These are phyloP conservation scores for Cerastoderma edule DNA, from an alignment of 2,888 invertebrate genomes.

Conservation along the genomic window DNA sequence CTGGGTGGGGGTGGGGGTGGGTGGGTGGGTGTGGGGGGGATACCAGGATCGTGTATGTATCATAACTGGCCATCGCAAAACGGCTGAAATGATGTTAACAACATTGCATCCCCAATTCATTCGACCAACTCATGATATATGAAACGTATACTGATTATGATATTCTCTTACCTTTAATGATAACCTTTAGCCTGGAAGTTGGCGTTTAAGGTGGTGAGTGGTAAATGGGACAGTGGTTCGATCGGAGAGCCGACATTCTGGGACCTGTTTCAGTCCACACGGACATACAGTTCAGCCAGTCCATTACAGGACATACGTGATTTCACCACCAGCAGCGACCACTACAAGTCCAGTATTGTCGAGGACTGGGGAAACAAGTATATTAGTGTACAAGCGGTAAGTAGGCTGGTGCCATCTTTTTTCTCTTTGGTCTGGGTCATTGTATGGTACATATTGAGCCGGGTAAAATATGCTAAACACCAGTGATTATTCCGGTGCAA, in stretches of 20 bases:
- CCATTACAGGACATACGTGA: slow-evolving; percentile 43
- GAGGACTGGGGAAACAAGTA: slow-evolving; percentile 57
- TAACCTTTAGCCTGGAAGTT: slow-evolving; percentile 61
- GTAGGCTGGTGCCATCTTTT: slow-evolving; percentile 12
- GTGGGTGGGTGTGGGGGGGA: background rate
- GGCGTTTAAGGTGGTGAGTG: slow-evolving; percentile 60
- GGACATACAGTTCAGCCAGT: slow-evolving; percentile 39
- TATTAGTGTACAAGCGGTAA: slow-evolving; percentile 65
- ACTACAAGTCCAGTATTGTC: slow-evolving; percentile 58
- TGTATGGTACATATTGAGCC: too few species aligned
- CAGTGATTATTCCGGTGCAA: too few species aligned
- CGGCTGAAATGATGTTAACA: background rate
- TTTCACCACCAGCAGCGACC: slow-evolving; percentile 46
- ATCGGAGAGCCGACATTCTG: slow-evolving; percentile 38
- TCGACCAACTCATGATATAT: background rate
- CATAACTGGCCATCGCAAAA: background rate
- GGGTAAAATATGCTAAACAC: too few species aligned
- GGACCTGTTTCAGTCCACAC: slow-evolving; percentile 38
- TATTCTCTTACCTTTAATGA: background rate
- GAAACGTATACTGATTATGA: background rate
- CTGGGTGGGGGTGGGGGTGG: too few species aligned
- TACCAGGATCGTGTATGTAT: background rate
- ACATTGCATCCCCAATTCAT: background rate
- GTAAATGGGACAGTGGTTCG: slow-evolving; percentile 41
- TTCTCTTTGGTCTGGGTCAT: too few species aligned